These are phyloP conservation scores for Nannoperca obscura DNA, from an alignment of 2,797 vertebrate genomes.

Conservation along the genomic window DNA sequence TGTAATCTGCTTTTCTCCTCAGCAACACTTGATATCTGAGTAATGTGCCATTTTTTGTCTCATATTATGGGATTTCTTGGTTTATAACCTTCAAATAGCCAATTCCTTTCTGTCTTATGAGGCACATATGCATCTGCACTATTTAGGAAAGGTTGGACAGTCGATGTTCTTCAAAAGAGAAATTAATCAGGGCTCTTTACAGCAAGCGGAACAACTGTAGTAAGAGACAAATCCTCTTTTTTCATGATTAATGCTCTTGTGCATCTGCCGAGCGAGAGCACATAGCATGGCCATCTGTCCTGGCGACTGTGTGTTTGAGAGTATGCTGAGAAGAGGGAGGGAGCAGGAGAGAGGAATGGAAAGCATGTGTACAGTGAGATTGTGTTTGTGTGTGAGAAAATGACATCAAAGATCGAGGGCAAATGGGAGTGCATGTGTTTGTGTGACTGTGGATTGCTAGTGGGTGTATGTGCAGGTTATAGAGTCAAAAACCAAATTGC, in stretches of 20 bases:
- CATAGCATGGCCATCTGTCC: constrained; percentile 78
- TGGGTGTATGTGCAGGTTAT: constrained; percentile 16
- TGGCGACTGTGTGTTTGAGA: constrained; percentile 17
- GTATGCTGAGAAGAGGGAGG: constrained; percentile 17
- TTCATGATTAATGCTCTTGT: constrained; percentile 80
- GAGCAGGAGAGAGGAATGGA: neutral
- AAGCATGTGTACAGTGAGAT: constrained; percentile 20
- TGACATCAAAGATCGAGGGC: constrained; percentile 22
- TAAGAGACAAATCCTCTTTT: constrained; percentile 75
- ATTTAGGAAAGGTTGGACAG: neutral
- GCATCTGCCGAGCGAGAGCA: constrained; percentile 81
- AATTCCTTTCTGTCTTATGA: neutral
- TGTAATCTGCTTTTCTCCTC: neutral
- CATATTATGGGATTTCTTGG: neutral
- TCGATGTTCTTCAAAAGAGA: constrained; percentile 12
- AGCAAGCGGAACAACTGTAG: constrained; percentile 44
- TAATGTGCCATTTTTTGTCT: neutral
- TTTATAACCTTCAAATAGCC: constrained; percentile 1
- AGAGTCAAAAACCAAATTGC: constrained; percentile 27
- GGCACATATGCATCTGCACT: neutral
- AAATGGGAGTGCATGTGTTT: constrained; percentile 12
- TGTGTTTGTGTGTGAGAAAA: constrained; percentile 36
- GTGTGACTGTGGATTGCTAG: constrained; percentile 6
- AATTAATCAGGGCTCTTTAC: constrained; percentile 39
- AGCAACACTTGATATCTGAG: constrained; percentile 4